phyloP scores from a whole-genome alignment of 2,888 invertebrate genomes.

The Heteropelma amictum region DNA sequence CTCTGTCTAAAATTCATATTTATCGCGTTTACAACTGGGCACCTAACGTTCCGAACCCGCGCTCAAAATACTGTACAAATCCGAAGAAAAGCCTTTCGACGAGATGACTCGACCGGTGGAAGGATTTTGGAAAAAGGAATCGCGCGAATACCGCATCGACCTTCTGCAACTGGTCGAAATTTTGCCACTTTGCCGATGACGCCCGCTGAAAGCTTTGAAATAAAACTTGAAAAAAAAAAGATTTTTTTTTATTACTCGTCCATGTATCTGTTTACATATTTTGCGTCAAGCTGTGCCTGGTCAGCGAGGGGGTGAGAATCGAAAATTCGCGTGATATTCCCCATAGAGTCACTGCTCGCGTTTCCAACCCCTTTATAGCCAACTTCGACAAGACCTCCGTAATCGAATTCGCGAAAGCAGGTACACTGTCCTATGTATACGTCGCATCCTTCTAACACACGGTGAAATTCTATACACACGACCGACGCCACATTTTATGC shows the following conservation, averaged over 20 bases:
- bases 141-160: too few species aligned
- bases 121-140: too few species aligned
- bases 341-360: conserved; percentile 37
- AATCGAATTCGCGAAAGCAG: conserved; percentile 62
- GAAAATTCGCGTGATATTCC: conserved; percentile 40
- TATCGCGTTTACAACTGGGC: too few species aligned
- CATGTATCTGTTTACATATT: too few species aligned
- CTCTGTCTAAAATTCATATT: too few species aligned
- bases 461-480: neutral
- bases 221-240: conserved; percentile 37
- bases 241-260: conserved; percentile 68
- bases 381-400: conserved; percentile 61
- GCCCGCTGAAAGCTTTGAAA: too few species aligned
- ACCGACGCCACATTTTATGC: neutral
- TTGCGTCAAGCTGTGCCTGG: conserved; percentile 53
- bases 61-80: too few species aligned
- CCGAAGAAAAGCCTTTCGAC: too few species aligned
- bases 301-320: conserved; percentile 29
- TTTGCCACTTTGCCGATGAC: too few species aligned
- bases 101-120: too few species aligned
- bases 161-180: too few species aligned
- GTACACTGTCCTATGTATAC: conserved; percentile 35
- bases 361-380: conserved; percentile 6
- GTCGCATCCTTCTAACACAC: conserved; percentile 15
- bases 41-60: too few species aligned